These are phyloP conservation scores for Eupithecia abbreviata DNA, from an alignment of 2,888 invertebrate genomes.

Conservation along the genomic window DNA sequence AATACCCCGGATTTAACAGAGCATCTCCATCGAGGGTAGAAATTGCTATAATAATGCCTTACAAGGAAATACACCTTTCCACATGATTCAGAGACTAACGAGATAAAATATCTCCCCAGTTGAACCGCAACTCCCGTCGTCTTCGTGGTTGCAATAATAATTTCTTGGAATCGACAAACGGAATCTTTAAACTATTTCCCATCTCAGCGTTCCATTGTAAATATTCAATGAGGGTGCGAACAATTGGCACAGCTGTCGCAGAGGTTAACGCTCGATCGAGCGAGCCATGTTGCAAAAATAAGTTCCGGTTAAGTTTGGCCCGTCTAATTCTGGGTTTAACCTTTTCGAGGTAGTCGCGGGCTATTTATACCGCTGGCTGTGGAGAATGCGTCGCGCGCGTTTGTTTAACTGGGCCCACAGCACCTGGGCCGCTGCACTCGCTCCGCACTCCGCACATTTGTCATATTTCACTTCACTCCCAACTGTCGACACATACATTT, in stretches of 20 bases:
- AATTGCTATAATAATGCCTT: not conserved
- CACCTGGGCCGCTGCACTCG: constrained; percentile 43
- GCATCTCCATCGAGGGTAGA: not conserved
- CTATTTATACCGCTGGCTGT: constrained; percentile 68
- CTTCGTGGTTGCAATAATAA: not conserved
- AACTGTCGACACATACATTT: constrained; percentile 30
- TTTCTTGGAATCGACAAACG: not conserved
- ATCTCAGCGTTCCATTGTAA: constrained; percentile 10
- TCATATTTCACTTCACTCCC: constrained; percentile 34
- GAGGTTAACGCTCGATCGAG: constrained; percentile 49
- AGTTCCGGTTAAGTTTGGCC: constrained; percentile 77
- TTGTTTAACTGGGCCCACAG: constrained; percentile 34
- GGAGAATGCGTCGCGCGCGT: constrained; percentile 58
- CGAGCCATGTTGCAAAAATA: constrained; percentile 64
- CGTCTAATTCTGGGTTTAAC: constrained; percentile 75
- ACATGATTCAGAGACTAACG: not conserved
- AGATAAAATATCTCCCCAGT: not conserved
- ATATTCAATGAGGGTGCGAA: constrained; percentile 12
- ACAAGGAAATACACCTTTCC: not conserved
- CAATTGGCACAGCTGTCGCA: constrained; percentile 44
- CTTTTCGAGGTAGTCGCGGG: constrained; percentile 70
- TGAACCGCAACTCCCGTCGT: not conserved
- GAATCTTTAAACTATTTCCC: not conserved
- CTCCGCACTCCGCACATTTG: constrained; percentile 40
- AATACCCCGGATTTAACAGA: not conserved